A percentile compares a stretch with the other conserved stretches of the same genome.
These are phyloP conservation scores for Mechanitis messenoides DNA, from an alignment of 2,888 invertebrate genomes.

Conservation along the genomic window DNA sequence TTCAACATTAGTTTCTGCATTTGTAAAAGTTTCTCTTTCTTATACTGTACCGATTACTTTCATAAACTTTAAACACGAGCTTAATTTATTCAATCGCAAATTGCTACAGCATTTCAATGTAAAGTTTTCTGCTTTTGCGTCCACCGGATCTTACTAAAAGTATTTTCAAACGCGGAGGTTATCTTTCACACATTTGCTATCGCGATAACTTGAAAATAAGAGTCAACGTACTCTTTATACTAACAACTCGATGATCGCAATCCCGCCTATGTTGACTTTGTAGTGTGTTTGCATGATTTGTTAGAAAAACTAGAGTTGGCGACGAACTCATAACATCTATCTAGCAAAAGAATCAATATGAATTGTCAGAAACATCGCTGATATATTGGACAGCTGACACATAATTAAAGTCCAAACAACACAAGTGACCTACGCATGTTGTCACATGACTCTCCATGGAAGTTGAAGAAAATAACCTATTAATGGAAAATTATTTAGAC, in stretches of 20 bases:
- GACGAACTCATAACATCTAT: slow-evolving; percentile 25
- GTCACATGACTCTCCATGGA: slow-evolving; percentile 7
- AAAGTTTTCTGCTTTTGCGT: slow-evolving; percentile 52
- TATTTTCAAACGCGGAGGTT: slow-evolving; percentile 18
- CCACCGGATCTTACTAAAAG: slow-evolving; percentile 36
- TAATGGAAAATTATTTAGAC: neutral
- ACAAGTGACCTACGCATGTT: slow-evolving; percentile 15
- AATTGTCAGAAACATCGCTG: slow-evolving; percentile 21
- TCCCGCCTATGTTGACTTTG: slow-evolving; percentile 61
- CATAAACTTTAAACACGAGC: slow-evolving; percentile 54
- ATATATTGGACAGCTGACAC: slow-evolving; percentile 22
- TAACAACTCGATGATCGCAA: slow-evolving; percentile 69
- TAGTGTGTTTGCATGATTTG: slow-evolving; percentile 62
- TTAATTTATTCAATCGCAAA: slow-evolving; percentile 59
- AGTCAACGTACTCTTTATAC: slow-evolving; percentile 30
- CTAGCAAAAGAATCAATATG: slow-evolving; percentile 21
- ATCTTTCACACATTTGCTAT: slow-evolving; percentile 6
- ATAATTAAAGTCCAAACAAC: slow-evolving; percentile 26
- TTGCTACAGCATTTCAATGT: slow-evolving; percentile 49
- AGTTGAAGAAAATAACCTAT: neutral
- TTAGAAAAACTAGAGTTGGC: slow-evolving; percentile 36
- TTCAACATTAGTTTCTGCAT: slow-evolving; percentile 58
- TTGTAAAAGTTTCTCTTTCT: slow-evolving; percentile 48
- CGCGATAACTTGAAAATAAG: slow-evolving; percentile 6
- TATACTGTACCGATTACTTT: slow-evolving; percentile 55